These are phyloP conservation scores for Macrobrachium rosenbergii DNA, from an alignment of 1,140 invertebrate genomes.

Conservation along the genomic window DNA sequence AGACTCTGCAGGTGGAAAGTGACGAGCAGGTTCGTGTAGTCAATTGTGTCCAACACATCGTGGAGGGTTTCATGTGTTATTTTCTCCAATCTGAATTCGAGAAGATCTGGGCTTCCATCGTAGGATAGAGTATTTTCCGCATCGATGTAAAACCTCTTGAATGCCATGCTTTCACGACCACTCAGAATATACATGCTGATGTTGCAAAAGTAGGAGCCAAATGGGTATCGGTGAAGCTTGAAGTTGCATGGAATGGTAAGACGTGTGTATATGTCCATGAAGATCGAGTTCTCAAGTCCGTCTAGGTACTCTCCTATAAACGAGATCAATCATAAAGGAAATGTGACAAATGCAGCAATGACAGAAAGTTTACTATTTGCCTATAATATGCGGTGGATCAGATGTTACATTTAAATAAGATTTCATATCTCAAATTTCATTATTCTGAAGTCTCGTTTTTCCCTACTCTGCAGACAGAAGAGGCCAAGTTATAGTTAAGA, in stretches of 20 bases:
- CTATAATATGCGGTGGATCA: no score
- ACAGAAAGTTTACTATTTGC: no score
- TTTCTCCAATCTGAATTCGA: background rate
- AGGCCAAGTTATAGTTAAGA: no score
- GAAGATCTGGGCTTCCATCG: background rate
- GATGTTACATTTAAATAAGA: no score
- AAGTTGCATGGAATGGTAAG: background rate
- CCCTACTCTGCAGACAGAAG: no score
- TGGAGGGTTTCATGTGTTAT: background rate
- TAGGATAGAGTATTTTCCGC: background rate
- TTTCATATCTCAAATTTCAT: no score
- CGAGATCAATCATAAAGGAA: no score
- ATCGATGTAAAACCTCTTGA: background rate
- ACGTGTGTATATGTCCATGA: background rate
- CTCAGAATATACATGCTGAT: background rate
- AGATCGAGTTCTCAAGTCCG: no score
- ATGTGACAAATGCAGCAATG: no score
- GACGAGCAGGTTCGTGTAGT: background rate
- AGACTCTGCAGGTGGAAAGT: background rate
- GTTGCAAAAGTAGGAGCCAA: conserved; percentile 7
- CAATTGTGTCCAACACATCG: background rate
- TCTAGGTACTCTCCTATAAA: no score
- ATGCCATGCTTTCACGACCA: background rate
- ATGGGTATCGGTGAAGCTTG: background rate
- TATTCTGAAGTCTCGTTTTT: no score